Evolutionary conservation across 2,888 invertebrate genomes (phyloP).

Genomic region (Phortica okadai): DNA sequence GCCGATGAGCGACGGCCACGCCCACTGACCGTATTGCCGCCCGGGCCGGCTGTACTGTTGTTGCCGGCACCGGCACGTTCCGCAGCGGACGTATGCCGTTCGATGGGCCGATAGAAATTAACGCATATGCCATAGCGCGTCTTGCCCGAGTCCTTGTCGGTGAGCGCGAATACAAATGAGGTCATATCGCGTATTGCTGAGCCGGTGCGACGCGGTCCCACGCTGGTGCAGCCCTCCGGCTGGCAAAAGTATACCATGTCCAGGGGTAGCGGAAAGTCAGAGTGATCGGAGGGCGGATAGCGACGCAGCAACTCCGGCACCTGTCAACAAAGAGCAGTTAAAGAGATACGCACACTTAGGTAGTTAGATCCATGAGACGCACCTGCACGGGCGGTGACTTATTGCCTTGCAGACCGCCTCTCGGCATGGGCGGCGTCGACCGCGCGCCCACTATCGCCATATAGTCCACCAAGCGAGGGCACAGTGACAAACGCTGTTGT

Average conservation of each 20-base stretch:
- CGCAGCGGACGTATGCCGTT: constrained; percentile 77
- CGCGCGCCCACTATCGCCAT: constrained; percentile 96
- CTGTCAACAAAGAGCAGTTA: constrained; percentile 75
- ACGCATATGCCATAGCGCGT: constrained; percentile 98
- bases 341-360: neutral
- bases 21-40: constrained; percentile 56
- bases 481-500: constrained; percentile 87
- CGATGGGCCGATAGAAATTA: constrained; percentile 97
- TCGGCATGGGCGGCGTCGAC: constrained; percentile 79
- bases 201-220: constrained; percentile 88
- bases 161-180: constrained; percentile 98
- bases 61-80: constrained; percentile 45
- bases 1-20: constrained; percentile 77
- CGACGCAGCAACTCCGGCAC: constrained; percentile 95
- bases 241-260: constrained; percentile 99
- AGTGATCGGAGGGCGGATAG: constrained; percentile 97
- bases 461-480: constrained; percentile 95
- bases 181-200: constrained; percentile 89
- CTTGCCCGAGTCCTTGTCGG: constrained; percentile 98
- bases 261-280: constrained; percentile 96
- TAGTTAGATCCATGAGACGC: neutral
- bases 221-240: constrained; percentile 97
- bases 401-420: constrained; percentile 80
- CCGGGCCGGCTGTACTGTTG: constrained; percentile 34
- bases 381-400: constrained; percentile 88